Evolutionary conservation across 1,140 invertebrate genomes (phyloP), one percentile per base, ranked within the genome.

Genomic region (Parapsyche elsis): DNA sequence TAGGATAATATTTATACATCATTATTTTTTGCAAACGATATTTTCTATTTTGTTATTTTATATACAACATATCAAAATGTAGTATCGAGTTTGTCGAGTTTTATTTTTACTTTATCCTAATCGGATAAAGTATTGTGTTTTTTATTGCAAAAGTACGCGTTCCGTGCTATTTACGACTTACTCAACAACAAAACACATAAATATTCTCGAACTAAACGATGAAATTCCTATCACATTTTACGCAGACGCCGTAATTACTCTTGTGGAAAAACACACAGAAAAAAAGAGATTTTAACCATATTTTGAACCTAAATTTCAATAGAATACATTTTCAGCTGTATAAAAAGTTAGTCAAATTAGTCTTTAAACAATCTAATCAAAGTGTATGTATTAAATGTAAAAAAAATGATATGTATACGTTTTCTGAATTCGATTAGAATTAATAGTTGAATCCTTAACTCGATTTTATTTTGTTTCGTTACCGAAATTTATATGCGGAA

Each of bases 161-260:
- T 57, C 73, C 73, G 46, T 30, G 46, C 73, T 75, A 75, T 75
- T 75, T 75, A 75, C 73, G 73, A 75, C 49, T 75, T 46, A 57
- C 57, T 75, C 73, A 75, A 75, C 45, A 57, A 75, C 45, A 57
- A 75, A 57, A 75, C 73, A 57, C 45, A 75, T 53, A 75, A 57
- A 75, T 75, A 49, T 75, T 19, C 46, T 26, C 73, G 73, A n/a
- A 57, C 49, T n/a, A 75, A 46, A 46, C 19, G 49, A 24, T 30
- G 9, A 57, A 75, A 75, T 75, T 53, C 49, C 45, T 75, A 38
- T 4, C 73, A n/a, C n/a, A 24, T 53, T 75, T 75, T 49, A 1
- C 9, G 12, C 59, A 23, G 19, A 67, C 64, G 21, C 10, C 21
- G 23, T 67, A 67, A 67, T 67, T 67, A 23, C 64, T 67, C 9